Percentiles rank a stretch among this genome's conserved stretches.
These are phyloP conservation scores for Romanogobio albipinnatus DNA, from an alignment of 2,113 vertebrate genomes.

Conservation along the genomic window DNA sequence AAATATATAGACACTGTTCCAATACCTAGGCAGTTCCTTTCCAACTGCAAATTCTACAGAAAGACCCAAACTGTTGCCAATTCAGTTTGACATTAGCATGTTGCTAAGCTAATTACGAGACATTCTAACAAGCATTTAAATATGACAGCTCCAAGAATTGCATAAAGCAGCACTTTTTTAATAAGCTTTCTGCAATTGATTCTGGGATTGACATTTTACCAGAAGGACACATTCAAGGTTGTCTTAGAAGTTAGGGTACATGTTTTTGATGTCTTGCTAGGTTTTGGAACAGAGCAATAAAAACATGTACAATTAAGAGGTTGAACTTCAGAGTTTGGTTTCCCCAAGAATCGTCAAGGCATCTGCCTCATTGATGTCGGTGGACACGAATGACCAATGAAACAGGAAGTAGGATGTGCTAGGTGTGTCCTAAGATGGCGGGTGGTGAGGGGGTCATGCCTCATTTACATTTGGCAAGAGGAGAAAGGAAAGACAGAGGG, in stretches of 20 bases:
- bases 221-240: not conserved
- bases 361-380: not conserved
- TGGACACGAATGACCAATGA: slow-evolving; percentile 22
- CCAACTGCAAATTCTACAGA: not conserved
- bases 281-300: slow-evolving; percentile 1
- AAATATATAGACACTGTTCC: not conserved
- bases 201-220: not conserved
- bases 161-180: not conserved
- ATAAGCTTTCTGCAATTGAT: too few species aligned
- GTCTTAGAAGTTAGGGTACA: not conserved
- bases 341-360: not conserved
- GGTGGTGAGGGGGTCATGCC: slow-evolving; percentile 51
- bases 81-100: not conserved
- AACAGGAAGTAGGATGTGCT: slow-evolving; percentile 4
- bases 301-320: not conserved
- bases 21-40: not conserved
- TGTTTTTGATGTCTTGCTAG: not conserved
- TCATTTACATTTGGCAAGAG: slow-evolving; percentile 52
- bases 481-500: slow-evolving; percentile 54
- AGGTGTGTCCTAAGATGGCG: slow-evolving; percentile 25
- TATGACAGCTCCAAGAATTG: not conserved
- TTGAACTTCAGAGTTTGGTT: slow-evolving; percentile 9
- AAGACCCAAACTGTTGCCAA: not conserved
- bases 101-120: not conserved
- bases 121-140: not conserved